A percentile compares a stretch with the other conserved stretches of the same genome.
Evolutionary conservation across 92 coral and sea anemone species (phyloP).

Genomic region (Metridium senile): DNA sequence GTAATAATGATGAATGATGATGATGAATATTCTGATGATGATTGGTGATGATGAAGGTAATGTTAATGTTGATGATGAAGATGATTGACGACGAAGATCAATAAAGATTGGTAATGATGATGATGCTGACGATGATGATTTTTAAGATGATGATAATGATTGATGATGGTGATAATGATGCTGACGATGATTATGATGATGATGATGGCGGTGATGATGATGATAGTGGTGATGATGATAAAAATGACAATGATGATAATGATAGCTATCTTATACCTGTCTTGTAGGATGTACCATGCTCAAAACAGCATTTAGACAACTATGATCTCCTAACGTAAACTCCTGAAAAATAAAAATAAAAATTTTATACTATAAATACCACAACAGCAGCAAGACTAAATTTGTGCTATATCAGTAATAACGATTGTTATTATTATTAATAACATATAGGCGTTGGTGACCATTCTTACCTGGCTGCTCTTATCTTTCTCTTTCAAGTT

Average conservation of each 20-base stretch:
- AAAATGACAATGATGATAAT: background rate
- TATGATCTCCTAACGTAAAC: conserved; percentile 72
- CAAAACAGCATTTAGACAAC: conserved; percentile 88
- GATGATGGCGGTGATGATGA: background rate
- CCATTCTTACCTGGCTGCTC: conserved; percentile 33
- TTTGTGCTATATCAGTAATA: no score
- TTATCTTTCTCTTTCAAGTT: conserved; percentile 54
- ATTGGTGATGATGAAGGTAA: background rate
- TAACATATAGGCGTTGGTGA: no score
- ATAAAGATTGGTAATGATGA: background rate
- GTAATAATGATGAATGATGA: background rate
- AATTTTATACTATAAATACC: no score
- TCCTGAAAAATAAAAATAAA: conserved; percentile 48
- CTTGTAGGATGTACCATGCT: conserved; percentile 68
- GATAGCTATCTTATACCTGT: conserved; percentile 50
- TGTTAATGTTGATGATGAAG: background rate
- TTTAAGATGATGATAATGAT: background rate
- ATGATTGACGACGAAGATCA: background rate
- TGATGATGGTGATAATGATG: background rate
- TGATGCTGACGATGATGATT: background rate
- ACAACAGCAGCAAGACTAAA: no score
- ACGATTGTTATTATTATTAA: no score
- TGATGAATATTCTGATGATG: background rate
- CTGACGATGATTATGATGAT: background rate
- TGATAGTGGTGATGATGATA: background rate